Evolutionary conservation across 2,113 vertebrate genomes (phyloP).

Genomic region (Perca fluviatilis): DNA sequence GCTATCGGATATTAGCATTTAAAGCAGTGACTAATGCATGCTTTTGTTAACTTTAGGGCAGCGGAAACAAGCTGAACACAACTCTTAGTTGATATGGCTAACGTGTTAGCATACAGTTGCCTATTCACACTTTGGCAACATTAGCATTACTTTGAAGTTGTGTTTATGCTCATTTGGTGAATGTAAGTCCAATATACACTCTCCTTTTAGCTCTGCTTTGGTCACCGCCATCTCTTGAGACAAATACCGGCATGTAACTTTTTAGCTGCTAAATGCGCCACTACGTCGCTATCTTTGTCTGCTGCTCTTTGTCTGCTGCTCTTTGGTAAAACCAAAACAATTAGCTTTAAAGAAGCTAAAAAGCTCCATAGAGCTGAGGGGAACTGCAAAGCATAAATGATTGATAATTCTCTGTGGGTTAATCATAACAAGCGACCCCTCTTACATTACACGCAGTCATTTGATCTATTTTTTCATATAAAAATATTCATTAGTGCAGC

Average conservation of each 20-base stretch:
- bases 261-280: conserved; percentile 3
- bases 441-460: background rate
- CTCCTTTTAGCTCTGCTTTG: background rate
- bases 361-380: background rate
- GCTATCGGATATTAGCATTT: background rate
- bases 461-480: background rate
- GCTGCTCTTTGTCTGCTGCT: background rate
- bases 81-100: background rate
- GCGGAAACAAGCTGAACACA: background rate
- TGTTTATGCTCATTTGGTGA: background rate
- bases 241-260: background rate
- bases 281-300: background rate
- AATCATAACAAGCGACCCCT: background rate
- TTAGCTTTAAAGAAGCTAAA: background rate
- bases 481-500: background rate
- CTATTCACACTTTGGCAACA: background rate
- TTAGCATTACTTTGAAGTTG: background rate
- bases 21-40: background rate
- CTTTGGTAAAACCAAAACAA: background rate
- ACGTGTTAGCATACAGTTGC: background rate
- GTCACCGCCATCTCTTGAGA: background rate
- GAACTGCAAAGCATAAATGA: background rate
- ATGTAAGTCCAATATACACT: background rate
- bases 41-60: background rate
- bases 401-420: background rate